Evolutionary conservation across 2,113 vertebrate species (phyloP).

Genomic region (Cavia aperea): DNA sequence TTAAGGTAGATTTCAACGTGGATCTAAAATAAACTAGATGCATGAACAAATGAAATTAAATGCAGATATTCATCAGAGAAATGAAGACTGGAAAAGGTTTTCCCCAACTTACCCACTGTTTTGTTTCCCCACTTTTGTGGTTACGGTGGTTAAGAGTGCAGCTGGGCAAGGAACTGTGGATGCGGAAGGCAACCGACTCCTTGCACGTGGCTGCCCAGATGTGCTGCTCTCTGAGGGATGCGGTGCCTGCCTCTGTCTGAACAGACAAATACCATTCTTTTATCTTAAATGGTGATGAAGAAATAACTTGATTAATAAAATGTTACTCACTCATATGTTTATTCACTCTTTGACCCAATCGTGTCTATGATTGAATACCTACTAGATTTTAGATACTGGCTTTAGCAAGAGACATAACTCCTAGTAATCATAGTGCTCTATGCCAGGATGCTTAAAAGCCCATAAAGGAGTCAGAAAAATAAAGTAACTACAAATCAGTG

Average conservation of each 20-base stretch:
- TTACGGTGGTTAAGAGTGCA: constrained; percentile 58
- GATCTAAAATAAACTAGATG: constrained; percentile 29
- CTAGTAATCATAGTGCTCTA: neutral
- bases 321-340: neutral
- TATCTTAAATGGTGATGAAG: neutral
- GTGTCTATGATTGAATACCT: neutral
- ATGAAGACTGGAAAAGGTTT: constrained; percentile 47
- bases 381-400: neutral
- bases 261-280: neutral
- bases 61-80: constrained; percentile 44
- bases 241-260: neutral
- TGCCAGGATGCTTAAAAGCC: neutral
- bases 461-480: neutral
- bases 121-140: constrained; percentile 54
- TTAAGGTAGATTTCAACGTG: neutral
- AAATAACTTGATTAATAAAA: neutral
- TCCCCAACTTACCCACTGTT: neutral
- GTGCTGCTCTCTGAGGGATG: constrained; percentile 25
- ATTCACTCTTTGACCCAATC: neutral
- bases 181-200: constrained; percentile 49
- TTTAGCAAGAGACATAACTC: neutral
- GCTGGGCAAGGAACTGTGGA: constrained; percentile 59
- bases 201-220: constrained; percentile 51
- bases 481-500: neutral
- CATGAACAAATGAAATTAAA: constrained; percentile 6